Base-by-base conservation (phyloP, 2,113 vertebrate genomes). In the Podiceps cristatus region DNA sequence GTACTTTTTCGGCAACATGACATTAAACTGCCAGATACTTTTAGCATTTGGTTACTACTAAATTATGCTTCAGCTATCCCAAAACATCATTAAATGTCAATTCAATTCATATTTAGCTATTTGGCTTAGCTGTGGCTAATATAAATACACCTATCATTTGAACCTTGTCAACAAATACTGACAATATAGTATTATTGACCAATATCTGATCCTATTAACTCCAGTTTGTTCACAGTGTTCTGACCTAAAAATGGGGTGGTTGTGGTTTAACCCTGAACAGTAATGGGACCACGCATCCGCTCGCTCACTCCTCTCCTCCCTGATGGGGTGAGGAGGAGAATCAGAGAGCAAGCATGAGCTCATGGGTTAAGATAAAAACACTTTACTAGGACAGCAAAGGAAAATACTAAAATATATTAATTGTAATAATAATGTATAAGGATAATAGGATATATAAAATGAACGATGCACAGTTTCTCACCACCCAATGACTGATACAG, bases 41-140 rank as follows among this genome's bases (percentile, higher is more conserved):
- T 95, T 96, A 97, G 90, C 72, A 95, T 94, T 95, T 91, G 42
- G 67, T 83, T 96, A 62, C 2, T 25, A 92, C 78, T 93, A 96
- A 91, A 96, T 96, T 95, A 93, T 55, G 40, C 33, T 85, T 76
- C 76, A 75, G 13, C 55, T 86, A 71, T 86, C 67, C 73, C 58
- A 91, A 73, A 37, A 24, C 77, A 95, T 83, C 78, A 91, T 44
- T 69, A 96, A 72, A 81, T 78, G 90, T 90, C 84, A 96, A 37
- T 27, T 93, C 72, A 60, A 71, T 77, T 91, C 10, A 50, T 66
- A 69, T 87, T 71, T 69, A 85, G 55, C 58, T 75, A 72, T n/a
- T 25, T 93, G 45, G 31, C 40, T 87, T 77, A 86, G 69, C 44
- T 86, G 31, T 33, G 78, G 49, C 59, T 92, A 75, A 90, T 74